A percentile compares a stretch with the other conserved stretches of the same genome.
These are phyloP conservation scores for Aphaenogaster ashmeadi DNA, from an alignment of 1,140 invertebrate genomes.

Conservation along the genomic window DNA sequence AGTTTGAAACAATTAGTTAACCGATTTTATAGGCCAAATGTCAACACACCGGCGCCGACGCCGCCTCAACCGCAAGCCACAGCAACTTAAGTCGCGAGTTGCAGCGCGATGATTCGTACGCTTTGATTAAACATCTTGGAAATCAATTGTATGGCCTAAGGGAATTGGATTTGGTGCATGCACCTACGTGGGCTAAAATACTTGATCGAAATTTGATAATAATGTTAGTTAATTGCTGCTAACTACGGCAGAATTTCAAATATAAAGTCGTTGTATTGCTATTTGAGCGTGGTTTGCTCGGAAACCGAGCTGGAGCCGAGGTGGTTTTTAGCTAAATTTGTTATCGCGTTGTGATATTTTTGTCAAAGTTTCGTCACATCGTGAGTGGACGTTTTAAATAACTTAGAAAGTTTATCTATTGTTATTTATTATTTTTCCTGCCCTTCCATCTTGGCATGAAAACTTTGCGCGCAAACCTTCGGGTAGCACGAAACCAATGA, in stretches of 20 bases:
- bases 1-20: slow-evolving; percentile 94
- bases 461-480: neutral
- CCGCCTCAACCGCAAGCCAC: slow-evolving; percentile 79
- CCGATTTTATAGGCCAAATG: slow-evolving; percentile 92
- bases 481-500: neutral
- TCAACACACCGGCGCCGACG: slow-evolving; percentile 76
- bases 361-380: slow-evolving; percentile 9
- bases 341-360: slow-evolving; percentile 31
- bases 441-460: neutral
- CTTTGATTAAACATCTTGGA: slow-evolving; percentile 66
- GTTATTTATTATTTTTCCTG: slow-evolving; percentile 16
- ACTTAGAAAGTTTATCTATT: neutral
- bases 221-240: slow-evolving; percentile 46
- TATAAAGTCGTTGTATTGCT: slow-evolving; percentile 42
- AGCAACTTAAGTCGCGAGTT: slow-evolving; percentile 79
- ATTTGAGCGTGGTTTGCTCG: slow-evolving; percentile 4
- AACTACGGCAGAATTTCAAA: slow-evolving; percentile 41
- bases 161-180: slow-evolving; percentile 67
- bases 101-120: slow-evolving; percentile 55
- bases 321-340: slow-evolving; percentile 22
- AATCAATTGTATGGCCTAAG: slow-evolving; percentile 75
- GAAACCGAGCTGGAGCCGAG: slow-evolving; percentile 24
- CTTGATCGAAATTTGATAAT: slow-evolving; percentile 65
- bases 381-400: slow-evolving; percentile 19
- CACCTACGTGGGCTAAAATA: slow-evolving; percentile 62